Evolutionary conservation across 2,888 invertebrate genomes (phyloP).

Genomic region (Aphidoletes aphidimyza): DNA sequence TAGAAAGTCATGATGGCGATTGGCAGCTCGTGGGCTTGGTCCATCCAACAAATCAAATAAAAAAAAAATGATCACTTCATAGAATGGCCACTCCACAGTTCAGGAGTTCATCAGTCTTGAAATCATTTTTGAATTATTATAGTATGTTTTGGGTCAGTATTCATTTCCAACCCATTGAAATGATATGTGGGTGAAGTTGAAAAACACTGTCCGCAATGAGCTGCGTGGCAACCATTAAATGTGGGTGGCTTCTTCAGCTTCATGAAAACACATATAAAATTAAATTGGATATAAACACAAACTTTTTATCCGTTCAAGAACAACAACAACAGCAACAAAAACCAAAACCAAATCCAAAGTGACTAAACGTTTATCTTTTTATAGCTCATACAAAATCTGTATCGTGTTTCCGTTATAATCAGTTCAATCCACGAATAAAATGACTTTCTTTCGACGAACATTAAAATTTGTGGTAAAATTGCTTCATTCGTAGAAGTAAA

Average conservation of each 20-base stretch:
- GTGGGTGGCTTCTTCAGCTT: constrained; percentile 51
- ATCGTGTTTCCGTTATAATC: constrained; percentile 28
- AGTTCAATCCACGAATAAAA: neutral
- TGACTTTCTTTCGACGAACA: neutral
- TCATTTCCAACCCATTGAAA: neutral
- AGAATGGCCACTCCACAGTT: neutral
- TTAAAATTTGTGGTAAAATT: neutral
- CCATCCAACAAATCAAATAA: neutral
- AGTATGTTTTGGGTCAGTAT: neutral
- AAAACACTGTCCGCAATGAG: neutral
- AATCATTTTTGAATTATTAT: neutral
- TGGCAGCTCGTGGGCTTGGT: neutral
- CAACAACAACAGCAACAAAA: too few relatives aligned
- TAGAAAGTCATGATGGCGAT: constrained; percentile 1
- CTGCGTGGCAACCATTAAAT: too few relatives aligned
- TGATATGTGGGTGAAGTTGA: constrained; percentile 34
- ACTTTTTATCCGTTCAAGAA: neutral
- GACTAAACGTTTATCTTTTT: constrained; percentile 20
- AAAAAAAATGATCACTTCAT: constrained; percentile 19
- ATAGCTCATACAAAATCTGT: neutral
- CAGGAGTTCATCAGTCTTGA: neutral
- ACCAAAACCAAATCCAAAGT: too few relatives aligned
- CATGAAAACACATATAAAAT: neutral
- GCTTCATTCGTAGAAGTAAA: neutral
- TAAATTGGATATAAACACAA: neutral